A percentile compares a stretch with the other conserved stretches of the same genome.
Conservation (phyloP, 2,797 vertebrate species). For the Setipinna tenuifilis region DNA sequence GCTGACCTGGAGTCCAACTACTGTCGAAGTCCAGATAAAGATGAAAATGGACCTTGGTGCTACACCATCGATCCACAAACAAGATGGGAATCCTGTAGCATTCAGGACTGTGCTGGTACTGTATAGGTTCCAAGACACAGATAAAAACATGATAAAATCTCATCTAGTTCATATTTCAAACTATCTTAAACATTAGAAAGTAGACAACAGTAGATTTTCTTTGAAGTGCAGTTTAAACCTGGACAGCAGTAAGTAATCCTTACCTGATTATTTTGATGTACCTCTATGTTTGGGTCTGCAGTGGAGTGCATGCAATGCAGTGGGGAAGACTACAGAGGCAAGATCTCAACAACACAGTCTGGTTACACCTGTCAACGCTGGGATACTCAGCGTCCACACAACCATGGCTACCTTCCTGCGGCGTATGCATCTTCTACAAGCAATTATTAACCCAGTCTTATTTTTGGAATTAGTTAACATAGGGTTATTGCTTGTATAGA, state of each 20-base stretch:
- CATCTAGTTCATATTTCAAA: no score
- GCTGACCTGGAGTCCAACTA: conserved; percentile 87
- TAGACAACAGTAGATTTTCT: no score
- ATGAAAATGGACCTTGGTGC: conserved; percentile 87
- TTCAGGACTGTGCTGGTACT: conserved; percentile 87
- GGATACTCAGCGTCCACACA: conserved; percentile 86
- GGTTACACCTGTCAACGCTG: conserved; percentile 87
- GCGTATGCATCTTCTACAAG: conserved; percentile 72
- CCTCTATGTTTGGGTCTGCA: conserved; percentile 54
- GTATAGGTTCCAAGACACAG: background rate
- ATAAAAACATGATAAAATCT: background rate
- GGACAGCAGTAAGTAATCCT: no score
- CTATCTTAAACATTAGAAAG: no score
- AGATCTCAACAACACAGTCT: conserved; percentile 76
- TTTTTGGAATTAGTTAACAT: background rate
- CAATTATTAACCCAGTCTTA: background rate
- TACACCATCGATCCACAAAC: conserved; percentile 80
- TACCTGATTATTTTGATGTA: no score
- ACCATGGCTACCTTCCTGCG: conserved; percentile 87
- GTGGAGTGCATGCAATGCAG: conserved; percentile 93
- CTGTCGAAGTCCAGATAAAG: conserved; percentile 90
- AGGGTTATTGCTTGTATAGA: background rate
- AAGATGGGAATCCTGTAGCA: conserved; percentile 84
- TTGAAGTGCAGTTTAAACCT: no score
- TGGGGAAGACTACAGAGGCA: conserved; percentile 89